These are phyloP conservation scores for Bombylius major DNA, from an alignment of 2,888 invertebrate species.

Conservation along the genomic window DNA sequence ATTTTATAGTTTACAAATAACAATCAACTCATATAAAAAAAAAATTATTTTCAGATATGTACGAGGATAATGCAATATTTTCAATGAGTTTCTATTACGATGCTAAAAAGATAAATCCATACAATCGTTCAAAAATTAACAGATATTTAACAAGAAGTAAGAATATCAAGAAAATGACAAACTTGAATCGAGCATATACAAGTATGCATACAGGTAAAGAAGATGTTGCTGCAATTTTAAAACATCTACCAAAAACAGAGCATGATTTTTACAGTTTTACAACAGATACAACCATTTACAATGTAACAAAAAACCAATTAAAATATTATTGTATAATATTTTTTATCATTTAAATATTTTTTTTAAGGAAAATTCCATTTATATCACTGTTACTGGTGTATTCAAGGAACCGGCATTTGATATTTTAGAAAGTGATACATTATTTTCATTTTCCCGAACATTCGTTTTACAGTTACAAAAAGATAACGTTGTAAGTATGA, in stretches of 20 bases:
- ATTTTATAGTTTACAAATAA: too few relatives aligned
- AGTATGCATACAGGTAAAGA: conserved; percentile 4
- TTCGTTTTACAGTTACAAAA: conserved; percentile 7
- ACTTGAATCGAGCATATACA: not conserved
- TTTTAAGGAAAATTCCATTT: not conserved
- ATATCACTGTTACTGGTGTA: conserved; percentile 6
- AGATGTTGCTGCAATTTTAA: conserved; percentile 5
- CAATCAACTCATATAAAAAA: too few relatives aligned
- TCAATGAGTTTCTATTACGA: conserved; percentile 9
- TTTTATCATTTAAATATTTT: not conserved
- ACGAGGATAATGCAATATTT: conserved; percentile 8
- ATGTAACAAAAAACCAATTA: not conserved
- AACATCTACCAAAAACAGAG: conserved; percentile 7
- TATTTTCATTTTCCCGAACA: conserved; percentile 12
- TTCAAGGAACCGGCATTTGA: conserved; percentile 2
- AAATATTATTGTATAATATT: not conserved
- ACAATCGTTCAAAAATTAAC: conserved; percentile 1
- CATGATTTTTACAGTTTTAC: conserved; percentile 14
- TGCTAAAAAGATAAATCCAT: not conserved
- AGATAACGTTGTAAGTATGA: too few relatives aligned
- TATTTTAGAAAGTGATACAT: conserved; percentile 10
- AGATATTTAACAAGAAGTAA: not conserved
- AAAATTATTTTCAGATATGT: conserved; percentile 7
- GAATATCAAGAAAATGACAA: conserved; percentile 1
- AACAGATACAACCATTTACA: conserved; percentile 7